Evolutionary conservation across 2,888 invertebrate genomes (phyloP).

Genomic region (Icerya purchasi): DNA sequence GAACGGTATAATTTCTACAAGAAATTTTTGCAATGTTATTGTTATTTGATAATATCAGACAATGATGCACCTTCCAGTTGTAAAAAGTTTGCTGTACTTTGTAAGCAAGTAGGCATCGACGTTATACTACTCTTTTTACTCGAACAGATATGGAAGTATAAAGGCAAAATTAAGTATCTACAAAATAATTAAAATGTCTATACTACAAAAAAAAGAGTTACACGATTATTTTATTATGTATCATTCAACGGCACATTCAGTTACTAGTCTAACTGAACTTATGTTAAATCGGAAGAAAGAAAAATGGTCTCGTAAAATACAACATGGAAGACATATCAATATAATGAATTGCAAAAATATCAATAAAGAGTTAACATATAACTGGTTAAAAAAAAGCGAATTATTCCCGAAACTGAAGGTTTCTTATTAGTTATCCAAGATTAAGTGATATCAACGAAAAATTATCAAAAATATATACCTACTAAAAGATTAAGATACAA

Average conservation of each 20-base stretch:
- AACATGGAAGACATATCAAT: too few relatives aligned
- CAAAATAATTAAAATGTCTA: conserved; percentile 1
- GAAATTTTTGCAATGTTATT: background rate
- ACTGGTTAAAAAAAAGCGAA: too few relatives aligned
- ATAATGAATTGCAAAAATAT: too few relatives aligned
- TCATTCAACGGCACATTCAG: background rate
- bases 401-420: too few relatives aligned
- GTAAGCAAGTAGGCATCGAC: background rate
- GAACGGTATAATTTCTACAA: background rate
- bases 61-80: background rate
- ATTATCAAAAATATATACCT: too few relatives aligned
- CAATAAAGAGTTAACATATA: too few relatives aligned
- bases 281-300: background rate
- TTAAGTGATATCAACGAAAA: too few relatives aligned
- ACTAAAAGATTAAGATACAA: too few relatives aligned
- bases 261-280: background rate
- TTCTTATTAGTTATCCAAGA: too few relatives aligned
- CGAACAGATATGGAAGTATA: conserved; percentile 5
- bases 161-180: background rate
- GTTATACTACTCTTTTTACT: background rate
- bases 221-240: too few relatives aligned
- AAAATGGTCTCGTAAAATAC: too few relatives aligned
- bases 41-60: background rate
- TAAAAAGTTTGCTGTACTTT: background rate
- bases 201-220: too few relatives aligned